A percentile compares a stretch with the other conserved stretches of the same genome.
These are phyloP conservation scores for Ctenicera cuprea DNA, from an alignment of 2,888 invertebrate genomes.

Conservation along the genomic window DNA sequence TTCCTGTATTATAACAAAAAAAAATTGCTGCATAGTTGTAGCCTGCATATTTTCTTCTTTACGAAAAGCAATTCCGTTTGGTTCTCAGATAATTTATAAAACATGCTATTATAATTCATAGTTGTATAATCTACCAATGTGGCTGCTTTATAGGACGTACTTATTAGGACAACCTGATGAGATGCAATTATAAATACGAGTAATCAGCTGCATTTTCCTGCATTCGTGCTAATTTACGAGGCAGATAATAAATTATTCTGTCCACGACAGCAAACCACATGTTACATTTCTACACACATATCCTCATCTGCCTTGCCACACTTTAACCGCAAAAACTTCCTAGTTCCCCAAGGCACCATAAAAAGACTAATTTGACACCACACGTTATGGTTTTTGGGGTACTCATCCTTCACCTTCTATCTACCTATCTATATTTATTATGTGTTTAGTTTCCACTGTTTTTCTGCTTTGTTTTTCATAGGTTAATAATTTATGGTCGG, in stretches of 20 bases:
- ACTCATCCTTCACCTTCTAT: too few species aligned
- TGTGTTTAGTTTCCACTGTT: too few species aligned
- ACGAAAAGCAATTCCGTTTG: too few species aligned
- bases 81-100: not conserved
- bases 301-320: conserved; percentile 25
- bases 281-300: conserved; percentile 18
- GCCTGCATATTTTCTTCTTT: too few species aligned
- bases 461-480: too few species aligned
- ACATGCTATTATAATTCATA: not conserved
- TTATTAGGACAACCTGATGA: conserved; percentile 12
- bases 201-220: conserved; percentile 22
- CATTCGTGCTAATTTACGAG: conserved; percentile 10
- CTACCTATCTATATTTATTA: not conserved
- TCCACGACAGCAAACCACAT: conserved; percentile 19
- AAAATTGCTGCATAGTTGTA: too few species aligned
- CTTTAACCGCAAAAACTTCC: conserved; percentile 25
- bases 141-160: not conserved
- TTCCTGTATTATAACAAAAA: too few species aligned
- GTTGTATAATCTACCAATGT: not conserved
- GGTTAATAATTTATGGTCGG: too few species aligned
- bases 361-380: not conserved
- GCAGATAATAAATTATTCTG: conserved; percentile 23
- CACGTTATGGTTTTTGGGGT: not conserved
- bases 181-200: conserved; percentile 12
- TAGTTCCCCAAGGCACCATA: conserved; percentile 1